A percentile compares a stretch with the other conserved stretches of the same genome.
Conservation (phyloP, 1,140 invertebrate species). For the Drosophila equinoxialis region DNA sequence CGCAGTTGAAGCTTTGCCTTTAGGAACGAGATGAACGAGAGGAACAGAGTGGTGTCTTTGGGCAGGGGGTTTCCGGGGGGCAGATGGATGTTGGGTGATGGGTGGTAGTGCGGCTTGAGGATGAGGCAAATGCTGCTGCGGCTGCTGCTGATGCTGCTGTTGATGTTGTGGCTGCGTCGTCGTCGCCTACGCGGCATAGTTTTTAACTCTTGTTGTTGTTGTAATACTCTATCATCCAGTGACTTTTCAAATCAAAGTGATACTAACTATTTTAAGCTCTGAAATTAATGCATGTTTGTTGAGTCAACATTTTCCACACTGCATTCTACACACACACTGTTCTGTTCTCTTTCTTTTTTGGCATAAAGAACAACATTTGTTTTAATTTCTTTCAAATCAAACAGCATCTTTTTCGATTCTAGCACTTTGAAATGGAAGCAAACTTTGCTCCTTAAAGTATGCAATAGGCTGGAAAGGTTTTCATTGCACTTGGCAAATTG, state of each 20-base stretch:
- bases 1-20: conserved; percentile 54
- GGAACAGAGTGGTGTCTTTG: neutral
- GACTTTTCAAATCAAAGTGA: neutral
- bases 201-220: conserved; percentile 50
- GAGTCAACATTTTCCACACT: no score
- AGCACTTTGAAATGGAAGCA: no score
- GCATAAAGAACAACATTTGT: no score
- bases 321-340: no score
- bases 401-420: no score
- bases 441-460: no score
- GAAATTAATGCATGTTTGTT: no score
- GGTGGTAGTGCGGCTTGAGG: conserved; percentile 5
- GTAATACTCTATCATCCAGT: neutral
- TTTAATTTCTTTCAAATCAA: no score
- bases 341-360: no score
- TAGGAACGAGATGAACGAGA: conserved; percentile 7
- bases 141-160: conserved; percentile 19
- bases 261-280: no score
- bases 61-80: neutral
- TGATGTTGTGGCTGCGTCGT: conserved; percentile 36
- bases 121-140: conserved; percentile 13
- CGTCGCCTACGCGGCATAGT: conserved; percentile 76
- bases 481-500: no score
- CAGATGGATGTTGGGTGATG: conserved; percentile 2
- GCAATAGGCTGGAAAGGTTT: no score